phyloP scores from a whole-genome alignment of 2,888 invertebrate species.

The Cremastinae sp. region DNA sequence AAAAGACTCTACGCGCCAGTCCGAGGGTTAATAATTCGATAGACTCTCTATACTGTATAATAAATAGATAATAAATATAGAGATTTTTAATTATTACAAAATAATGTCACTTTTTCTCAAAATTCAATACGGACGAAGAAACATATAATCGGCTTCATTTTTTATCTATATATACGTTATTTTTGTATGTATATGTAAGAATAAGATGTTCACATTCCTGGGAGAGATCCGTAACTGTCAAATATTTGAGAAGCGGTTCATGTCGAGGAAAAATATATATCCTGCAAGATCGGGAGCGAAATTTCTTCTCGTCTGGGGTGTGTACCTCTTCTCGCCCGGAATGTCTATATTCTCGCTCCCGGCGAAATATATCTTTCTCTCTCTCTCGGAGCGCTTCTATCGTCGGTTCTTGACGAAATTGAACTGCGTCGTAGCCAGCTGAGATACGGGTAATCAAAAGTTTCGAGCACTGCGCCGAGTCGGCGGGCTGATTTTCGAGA shows the following conservation, averaged over 20 bases:
- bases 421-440: constrained; percentile 52
- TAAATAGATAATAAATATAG: too few relatives aligned
- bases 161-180: constrained; percentile 44
- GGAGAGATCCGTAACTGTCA: constrained; percentile 68
- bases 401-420: constrained; percentile 58
- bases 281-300: constrained; percentile 28
- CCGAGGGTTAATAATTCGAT: too few relatives aligned
- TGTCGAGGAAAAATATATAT: constrained; percentile 46
- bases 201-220: constrained; percentile 41
- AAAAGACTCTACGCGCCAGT: too few relatives aligned
- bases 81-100: too few relatives aligned
- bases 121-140: too few relatives aligned
- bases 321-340: neutral
- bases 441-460: constrained; percentile 79
- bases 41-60: too few relatives aligned
- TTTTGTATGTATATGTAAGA: too few relatives aligned
- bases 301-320: neutral
- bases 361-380: neutral
- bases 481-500: constrained; percentile 43
- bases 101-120: too few relatives aligned
- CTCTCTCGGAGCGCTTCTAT: neutral
- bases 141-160: too few relatives aligned
- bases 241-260: constrained; percentile 71
- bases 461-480: constrained; percentile 61
- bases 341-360: too few relatives aligned